Percentiles rank a stretch among this genome's conserved stretches.
Conservation (phyloP, 2,113 vertebrate genomes). For the Periophthalmodon schlosseri region DNA sequence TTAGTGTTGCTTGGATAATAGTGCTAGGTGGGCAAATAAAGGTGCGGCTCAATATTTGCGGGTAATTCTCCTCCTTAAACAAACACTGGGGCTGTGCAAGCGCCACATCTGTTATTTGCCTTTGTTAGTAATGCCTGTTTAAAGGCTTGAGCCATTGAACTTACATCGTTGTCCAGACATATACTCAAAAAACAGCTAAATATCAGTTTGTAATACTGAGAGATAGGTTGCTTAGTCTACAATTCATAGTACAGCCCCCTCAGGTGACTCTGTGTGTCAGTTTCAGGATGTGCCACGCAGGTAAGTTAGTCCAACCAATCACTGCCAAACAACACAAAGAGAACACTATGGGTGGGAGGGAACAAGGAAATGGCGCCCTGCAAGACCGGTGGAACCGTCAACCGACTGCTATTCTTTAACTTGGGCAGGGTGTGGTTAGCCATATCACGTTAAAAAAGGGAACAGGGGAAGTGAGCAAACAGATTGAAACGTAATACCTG, state of each 20-base stretch:
- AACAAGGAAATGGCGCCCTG: constrained; percentile 70
- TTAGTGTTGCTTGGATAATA: constrained; percentile 54
- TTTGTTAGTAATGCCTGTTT: constrained; percentile 50
- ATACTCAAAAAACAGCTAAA: constrained; percentile 2
- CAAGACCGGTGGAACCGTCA: constrained; percentile 78
- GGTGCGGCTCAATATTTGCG: constrained; percentile 74
- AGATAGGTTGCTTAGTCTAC: constrained; percentile 18
- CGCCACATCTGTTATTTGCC: constrained; percentile 54
- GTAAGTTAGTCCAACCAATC: constrained; percentile 69
- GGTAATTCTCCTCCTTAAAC: constrained; percentile 78
- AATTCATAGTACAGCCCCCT: constrained; percentile 40
- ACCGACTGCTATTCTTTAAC: constrained; percentile 76
- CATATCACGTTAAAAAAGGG: constrained; percentile 40
- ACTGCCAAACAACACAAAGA: constrained; percentile 66
- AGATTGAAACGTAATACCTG: constrained; percentile 32
- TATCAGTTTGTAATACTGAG: neutral
- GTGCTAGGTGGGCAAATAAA: constrained; percentile 69
- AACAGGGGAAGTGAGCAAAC: constrained; percentile 44
- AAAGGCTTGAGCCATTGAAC: constrained; percentile 27
- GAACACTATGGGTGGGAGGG: constrained; percentile 63
- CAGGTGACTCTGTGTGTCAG: constrained; percentile 73
- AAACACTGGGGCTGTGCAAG: constrained; percentile 65
- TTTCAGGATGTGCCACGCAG: constrained; percentile 78
- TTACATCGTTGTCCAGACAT: constrained; percentile 13
- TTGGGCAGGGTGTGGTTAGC: constrained; percentile 65